Conservation (phyloP, 2,797 vertebrate species). For the Mallotus villosus region DNA sequence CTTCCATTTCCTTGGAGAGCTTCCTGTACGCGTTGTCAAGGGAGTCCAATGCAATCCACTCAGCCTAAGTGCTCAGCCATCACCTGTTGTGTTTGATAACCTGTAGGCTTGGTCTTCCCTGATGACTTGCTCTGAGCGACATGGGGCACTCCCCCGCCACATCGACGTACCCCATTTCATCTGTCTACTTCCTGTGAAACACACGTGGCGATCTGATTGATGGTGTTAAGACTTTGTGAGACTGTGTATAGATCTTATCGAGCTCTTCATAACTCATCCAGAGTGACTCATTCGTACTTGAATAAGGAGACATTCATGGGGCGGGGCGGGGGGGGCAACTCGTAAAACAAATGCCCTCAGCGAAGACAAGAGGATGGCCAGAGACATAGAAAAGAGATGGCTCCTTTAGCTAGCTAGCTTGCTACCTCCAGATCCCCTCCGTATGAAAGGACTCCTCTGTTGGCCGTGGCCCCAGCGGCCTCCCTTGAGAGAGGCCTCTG, state of each 20-base stretch:
- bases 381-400: neutral
- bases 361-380: neutral
- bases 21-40: neutral
- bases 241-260: too few relatives aligned
- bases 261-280: too few relatives aligned
- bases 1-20: neutral
- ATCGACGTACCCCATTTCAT: too few relatives aligned
- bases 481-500: slow-evolving; percentile 35
- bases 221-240: too few relatives aligned
- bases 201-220: slow-evolving; percentile 14
- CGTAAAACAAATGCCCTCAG: too few relatives aligned
- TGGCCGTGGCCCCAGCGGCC: slow-evolving; percentile 32
- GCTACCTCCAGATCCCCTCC: slow-evolving; percentile 12
- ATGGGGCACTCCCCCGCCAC: too few relatives aligned
- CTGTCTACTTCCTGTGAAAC: too few relatives aligned
- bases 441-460: slow-evolving; percentile 70
- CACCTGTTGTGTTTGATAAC: neutral
- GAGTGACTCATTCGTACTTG: too few relatives aligned
- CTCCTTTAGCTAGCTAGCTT: neutral
- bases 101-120: neutral
- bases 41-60: neutral
- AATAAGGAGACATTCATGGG: too few relatives aligned
- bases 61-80: neutral
- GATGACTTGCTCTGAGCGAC: neutral
- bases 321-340: too few relatives aligned